Percentiles rank a stretch among this genome's conserved stretches.
Conservation (phyloP, 2,797 vertebrate species). For the Rhynchonycteris naso region DNA sequence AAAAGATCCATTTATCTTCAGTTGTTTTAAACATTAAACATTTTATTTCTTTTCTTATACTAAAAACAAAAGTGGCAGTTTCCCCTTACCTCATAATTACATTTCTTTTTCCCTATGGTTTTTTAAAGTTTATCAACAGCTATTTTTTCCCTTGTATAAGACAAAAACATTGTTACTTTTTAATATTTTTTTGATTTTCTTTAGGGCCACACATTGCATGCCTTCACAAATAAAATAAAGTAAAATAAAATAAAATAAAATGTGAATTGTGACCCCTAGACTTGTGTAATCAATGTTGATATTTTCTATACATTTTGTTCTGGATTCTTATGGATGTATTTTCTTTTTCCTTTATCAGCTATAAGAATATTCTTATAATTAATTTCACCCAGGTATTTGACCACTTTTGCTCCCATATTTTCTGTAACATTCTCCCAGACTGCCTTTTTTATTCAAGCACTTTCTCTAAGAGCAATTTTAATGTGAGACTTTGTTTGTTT, state of each 20-base stretch:
- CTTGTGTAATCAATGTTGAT: background rate
- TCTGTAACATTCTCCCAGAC: background rate
- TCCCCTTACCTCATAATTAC: background rate
- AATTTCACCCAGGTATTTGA: background rate
- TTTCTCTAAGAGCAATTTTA: conserved; percentile 48
- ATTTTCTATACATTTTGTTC: conserved; percentile 14
- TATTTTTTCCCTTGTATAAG: background rate
- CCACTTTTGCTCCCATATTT: background rate
- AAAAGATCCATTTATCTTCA: background rate
- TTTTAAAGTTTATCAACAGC: conserved; percentile 16
- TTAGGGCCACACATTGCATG: background rate
- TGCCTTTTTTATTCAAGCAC: conserved; percentile 1
- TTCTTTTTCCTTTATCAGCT: background rate
- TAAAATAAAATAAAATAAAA: background rate
- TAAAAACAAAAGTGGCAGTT: conserved; percentile 10
- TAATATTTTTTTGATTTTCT: background rate
- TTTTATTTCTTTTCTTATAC: conserved; percentile 37
- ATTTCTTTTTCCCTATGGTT: conserved; percentile 5
- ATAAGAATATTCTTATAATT: conserved; percentile 17
- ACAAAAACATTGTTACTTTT: background rate
- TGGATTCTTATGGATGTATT: background rate
- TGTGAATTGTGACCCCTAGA: background rate
- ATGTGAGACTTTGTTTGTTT: background rate
- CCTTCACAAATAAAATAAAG: background rate
- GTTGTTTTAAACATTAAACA: conserved; percentile 17